Percentiles rank a stretch among this genome's conserved stretches.
These are phyloP conservation scores for Timandra comae DNA, from an alignment of 2,888 invertebrate genomes.

Conservation along the genomic window DNA sequence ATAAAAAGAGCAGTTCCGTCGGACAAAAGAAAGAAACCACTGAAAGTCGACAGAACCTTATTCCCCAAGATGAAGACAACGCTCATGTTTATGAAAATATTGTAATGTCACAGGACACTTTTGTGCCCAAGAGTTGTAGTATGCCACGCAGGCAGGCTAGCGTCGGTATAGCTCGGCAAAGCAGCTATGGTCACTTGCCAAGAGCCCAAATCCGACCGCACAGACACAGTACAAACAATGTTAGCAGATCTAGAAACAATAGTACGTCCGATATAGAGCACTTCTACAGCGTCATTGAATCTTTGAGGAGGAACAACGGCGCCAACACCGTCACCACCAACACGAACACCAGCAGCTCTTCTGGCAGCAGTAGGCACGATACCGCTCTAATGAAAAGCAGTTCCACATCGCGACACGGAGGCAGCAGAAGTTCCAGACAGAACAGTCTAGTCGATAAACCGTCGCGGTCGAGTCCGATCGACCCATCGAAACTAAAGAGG, in stretches of 20 bases:
- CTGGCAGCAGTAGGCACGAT: constrained; percentile 46
- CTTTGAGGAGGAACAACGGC: constrained; percentile 40
- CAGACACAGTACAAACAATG: constrained; percentile 51
- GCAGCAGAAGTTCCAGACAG: constrained; percentile 42
- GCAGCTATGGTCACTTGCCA: constrained; percentile 60
- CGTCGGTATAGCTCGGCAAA: constrained; percentile 52
- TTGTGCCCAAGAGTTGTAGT: constrained; percentile 62
- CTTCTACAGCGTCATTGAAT: constrained; percentile 61
- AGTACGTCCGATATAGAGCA: constrained; percentile 53
- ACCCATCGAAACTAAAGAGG: constrained; percentile 40
- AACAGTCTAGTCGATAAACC: constrained; percentile 53
- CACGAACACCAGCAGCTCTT: constrained; percentile 54
- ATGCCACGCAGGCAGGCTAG: constrained; percentile 64
- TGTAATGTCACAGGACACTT: constrained; percentile 42
- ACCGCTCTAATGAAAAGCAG: constrained; percentile 25
- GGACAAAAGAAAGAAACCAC: constrained; percentile 64
- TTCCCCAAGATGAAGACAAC: constrained; percentile 58
- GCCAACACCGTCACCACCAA: constrained; percentile 29
- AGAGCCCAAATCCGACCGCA: constrained; percentile 54
- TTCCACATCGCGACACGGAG: constrained; percentile 25
- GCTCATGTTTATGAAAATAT: constrained; percentile 70
- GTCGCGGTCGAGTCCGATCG: constrained; percentile 36
- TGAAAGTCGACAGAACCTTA: constrained; percentile 68
- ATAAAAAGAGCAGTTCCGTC: constrained; percentile 68
- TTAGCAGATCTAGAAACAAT: constrained; percentile 43